These are phyloP conservation scores for Sebastes goodei DNA, from an alignment of 2,797 vertebrate species.

Conservation along the genomic window DNA sequence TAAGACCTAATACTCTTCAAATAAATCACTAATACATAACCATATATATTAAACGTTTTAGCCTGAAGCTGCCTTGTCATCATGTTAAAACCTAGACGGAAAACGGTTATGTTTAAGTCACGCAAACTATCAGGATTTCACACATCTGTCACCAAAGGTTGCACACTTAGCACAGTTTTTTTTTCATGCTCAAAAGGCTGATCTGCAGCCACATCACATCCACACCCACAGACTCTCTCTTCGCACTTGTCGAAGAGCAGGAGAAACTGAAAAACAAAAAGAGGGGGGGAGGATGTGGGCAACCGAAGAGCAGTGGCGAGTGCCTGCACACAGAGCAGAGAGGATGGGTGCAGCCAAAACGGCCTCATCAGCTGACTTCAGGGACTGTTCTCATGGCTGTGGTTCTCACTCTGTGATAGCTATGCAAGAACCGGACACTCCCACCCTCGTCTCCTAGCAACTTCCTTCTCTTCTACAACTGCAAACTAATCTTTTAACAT, in stretches of 20 bases:
- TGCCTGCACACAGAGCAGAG: conserved; percentile 60
- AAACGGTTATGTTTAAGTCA: neutral
- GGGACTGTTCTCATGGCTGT: conserved; percentile 67
- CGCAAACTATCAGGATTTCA: conserved; percentile 1
- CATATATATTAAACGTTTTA: neutral
- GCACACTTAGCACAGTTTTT: conserved; percentile 12
- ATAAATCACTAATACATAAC: neutral
- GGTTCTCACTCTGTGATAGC: conserved; percentile 64
- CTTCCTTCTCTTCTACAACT: conserved; percentile 24
- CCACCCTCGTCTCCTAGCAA: conserved; percentile 15
- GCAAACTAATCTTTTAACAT: conserved; percentile 7
- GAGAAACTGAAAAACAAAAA: conserved; percentile 69
- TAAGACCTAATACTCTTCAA: neutral
- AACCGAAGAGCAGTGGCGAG: conserved; percentile 54
- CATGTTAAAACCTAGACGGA: neutral
- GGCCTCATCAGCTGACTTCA: conserved; percentile 69
- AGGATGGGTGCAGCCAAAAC: conserved; percentile 72
- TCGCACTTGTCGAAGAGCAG: conserved; percentile 43
- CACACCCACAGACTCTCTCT: conserved; percentile 61
- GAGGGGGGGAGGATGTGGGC: conserved; percentile 71
- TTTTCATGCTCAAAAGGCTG: conserved; percentile 23
- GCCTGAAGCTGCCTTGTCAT: neutral
- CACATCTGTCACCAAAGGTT: conserved; percentile 4
- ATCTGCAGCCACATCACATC: conserved; percentile 49
- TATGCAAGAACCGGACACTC: conserved; percentile 50